Conservation (phyloP, 64 coral and sea anemone genomes). For the Montipora foliosa region DNA sequence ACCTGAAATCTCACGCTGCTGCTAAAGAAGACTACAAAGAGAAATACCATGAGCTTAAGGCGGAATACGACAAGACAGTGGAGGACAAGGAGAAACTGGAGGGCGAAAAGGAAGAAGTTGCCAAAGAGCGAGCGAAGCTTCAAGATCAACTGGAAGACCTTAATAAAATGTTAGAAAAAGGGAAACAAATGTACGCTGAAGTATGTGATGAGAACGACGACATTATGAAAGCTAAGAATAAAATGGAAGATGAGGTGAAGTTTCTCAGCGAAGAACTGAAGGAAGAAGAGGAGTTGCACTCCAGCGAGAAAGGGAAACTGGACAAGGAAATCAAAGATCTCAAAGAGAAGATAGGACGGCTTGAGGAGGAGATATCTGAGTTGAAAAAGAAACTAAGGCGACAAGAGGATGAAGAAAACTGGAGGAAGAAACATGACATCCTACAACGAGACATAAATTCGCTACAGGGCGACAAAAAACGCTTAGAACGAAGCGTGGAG, state of each 20-base stretch:
- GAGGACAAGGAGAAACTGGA: slow-evolving; percentile 15
- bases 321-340: not conserved
- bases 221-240: slow-evolving; percentile 13
- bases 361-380: slow-evolving; percentile 22
- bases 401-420: slow-evolving; percentile 26
- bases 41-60: slow-evolving; percentile 18
- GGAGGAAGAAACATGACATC: slow-evolving; percentile 24
- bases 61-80: not conserved
- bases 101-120: not conserved
- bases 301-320: slow-evolving; percentile 4
- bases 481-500: slow-evolving; percentile 20
- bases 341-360: not conserved
- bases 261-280: slow-evolving; percentile 31
- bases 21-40: slow-evolving; percentile 1
- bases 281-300: slow-evolving; percentile 43
- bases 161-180: slow-evolving; percentile 31
- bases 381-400: slow-evolving; percentile 11
- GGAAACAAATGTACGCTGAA: slow-evolving; percentile 20
- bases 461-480: slow-evolving; percentile 24
- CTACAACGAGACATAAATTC: slow-evolving; percentile 16
- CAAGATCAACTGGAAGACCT: slow-evolving; percentile 11
- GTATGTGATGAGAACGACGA: slow-evolving; percentile 44
- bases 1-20: not conserved
- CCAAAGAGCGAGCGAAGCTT: not conserved
- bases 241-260: slow-evolving; percentile 24